Evolutionary conservation across 2,888 invertebrate species (phyloP).

Genomic region (Sicus ferrugineus): DNA sequence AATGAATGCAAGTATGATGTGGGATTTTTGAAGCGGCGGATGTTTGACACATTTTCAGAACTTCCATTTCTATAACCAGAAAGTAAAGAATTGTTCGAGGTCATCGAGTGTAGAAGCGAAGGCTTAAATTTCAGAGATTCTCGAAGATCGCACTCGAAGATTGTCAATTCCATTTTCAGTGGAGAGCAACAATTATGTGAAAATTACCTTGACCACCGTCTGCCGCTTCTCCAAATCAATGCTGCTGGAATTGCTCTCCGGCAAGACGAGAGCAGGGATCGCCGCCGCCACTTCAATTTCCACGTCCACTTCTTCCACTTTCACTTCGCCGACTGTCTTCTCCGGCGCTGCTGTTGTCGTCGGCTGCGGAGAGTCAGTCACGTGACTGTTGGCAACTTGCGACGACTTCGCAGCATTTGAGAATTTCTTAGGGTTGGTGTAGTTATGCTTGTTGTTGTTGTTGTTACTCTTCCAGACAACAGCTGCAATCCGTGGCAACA

Average conservation of each 20-base stretch:
- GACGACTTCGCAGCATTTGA: background rate
- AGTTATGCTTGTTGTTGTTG: constrained; percentile 1
- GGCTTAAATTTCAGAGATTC: too few species aligned
- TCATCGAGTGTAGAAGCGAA: too few species aligned
- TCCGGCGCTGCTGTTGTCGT: constrained; percentile 3
- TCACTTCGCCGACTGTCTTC: constrained; percentile 12
- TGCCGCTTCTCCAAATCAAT: constrained; percentile 62
- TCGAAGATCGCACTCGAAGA: too few species aligned
- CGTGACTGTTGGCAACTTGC: background rate
- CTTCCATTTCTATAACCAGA: too few species aligned
- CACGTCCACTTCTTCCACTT: too few species aligned
- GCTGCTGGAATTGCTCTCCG: constrained; percentile 49
- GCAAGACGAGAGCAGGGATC: constrained; percentile 34
- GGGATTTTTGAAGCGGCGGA: too few species aligned
- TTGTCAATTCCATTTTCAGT: too few species aligned
- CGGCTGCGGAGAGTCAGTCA: background rate
- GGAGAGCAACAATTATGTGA: too few species aligned
- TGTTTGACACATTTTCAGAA: too few species aligned
- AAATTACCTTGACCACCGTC: constrained; percentile 63
- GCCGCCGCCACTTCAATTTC: too few species aligned
- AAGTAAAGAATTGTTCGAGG: too few species aligned
- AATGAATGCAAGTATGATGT: too few species aligned
- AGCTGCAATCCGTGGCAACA: constrained; percentile 37
- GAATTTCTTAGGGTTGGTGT: background rate
- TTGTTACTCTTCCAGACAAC: constrained; percentile 42